Evolutionary conservation across 2,797 vertebrate species (phyloP).

Genomic region (Takifugu ocellatus): DNA sequence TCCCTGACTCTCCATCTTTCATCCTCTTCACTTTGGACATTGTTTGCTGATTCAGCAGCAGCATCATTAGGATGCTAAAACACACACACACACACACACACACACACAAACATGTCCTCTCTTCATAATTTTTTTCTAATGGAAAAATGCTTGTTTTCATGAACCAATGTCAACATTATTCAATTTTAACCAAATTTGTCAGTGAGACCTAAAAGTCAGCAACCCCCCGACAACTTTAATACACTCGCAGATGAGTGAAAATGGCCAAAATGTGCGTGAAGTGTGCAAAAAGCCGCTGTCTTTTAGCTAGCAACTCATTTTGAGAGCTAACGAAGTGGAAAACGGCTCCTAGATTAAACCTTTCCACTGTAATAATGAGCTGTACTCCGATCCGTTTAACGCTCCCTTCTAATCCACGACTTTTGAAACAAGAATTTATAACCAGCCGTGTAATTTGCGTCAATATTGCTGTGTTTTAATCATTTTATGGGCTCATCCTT

Average conservation of each 20-base stretch:
- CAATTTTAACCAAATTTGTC: no score
- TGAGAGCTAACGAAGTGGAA: constrained; percentile 59
- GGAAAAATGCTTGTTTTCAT: no score
- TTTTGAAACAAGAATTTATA: constrained; percentile 41
- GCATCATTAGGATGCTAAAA: constrained; percentile 64
- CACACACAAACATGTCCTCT: not conserved
- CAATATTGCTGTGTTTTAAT: constrained; percentile 41
- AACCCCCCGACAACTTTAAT: not conserved
- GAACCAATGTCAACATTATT: no score
- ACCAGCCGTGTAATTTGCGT: constrained; percentile 45
- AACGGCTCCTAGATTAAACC: constrained; percentile 62
- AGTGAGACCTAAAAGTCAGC: not conserved
- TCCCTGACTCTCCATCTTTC: constrained; percentile 39
- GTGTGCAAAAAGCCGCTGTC: constrained; percentile 19
- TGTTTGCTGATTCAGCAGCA: constrained; percentile 59
- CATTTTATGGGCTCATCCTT: constrained; percentile 17
- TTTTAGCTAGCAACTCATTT: constrained; percentile 40
- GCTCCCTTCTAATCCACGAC: constrained; percentile 32
- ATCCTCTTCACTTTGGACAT: constrained; percentile 32
- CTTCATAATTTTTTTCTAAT: no score
- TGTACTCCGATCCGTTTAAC: constrained; percentile 60
- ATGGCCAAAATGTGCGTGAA: constrained; percentile 1
- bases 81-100: constrained; percentile 25
- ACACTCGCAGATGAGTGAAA: not conserved
- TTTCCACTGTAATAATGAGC: constrained; percentile 65